These are phyloP conservation scores for Lophius piscatorius DNA, from an alignment of 2,113 vertebrate species.

Conservation along the genomic window DNA sequence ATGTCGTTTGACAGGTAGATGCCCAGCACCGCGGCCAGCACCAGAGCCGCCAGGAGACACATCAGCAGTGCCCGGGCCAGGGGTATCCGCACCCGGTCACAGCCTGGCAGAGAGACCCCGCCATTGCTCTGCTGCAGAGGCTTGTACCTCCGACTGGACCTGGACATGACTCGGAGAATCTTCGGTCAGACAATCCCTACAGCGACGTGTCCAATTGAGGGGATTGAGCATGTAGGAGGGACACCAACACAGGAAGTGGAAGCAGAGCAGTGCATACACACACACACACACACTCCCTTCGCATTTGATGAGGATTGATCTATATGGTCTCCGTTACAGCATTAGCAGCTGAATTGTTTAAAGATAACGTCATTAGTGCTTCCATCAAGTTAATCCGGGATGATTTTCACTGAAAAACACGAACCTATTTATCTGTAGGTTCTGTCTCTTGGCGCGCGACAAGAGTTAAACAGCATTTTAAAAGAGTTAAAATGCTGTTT, in stretches of 20 bases:
- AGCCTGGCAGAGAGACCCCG: conserved; percentile 46
- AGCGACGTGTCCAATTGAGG: conserved; percentile 60
- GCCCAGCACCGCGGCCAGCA: conserved; percentile 71
- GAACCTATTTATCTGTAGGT: no score
- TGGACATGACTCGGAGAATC: conserved; percentile 66
- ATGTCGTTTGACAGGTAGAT: conserved; percentile 73
- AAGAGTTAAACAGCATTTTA: no score
- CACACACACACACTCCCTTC: no score
- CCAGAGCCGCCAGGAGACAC: conserved; percentile 69
- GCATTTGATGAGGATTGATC: no score
- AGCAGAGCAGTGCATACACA: no score
- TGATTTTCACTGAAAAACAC: no score
- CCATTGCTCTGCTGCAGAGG: conserved; percentile 54
- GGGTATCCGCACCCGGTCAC: conserved; percentile 59
- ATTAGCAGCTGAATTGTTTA: no score
- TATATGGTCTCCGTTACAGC: no score
- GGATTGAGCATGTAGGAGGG: conserved; percentile 10
- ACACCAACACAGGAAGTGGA: conserved; percentile 45
- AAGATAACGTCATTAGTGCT: no score
- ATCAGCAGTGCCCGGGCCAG: conserved; percentile 71
- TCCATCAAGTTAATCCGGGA: no score
- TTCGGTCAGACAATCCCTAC: background rate
- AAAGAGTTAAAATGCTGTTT: no score
- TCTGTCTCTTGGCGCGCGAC: no score
- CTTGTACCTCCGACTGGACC: conserved; percentile 70